These are phyloP conservation scores for Aramus guarauna DNA, from an alignment of 2,113 vertebrate species.

Conservation along the genomic window DNA sequence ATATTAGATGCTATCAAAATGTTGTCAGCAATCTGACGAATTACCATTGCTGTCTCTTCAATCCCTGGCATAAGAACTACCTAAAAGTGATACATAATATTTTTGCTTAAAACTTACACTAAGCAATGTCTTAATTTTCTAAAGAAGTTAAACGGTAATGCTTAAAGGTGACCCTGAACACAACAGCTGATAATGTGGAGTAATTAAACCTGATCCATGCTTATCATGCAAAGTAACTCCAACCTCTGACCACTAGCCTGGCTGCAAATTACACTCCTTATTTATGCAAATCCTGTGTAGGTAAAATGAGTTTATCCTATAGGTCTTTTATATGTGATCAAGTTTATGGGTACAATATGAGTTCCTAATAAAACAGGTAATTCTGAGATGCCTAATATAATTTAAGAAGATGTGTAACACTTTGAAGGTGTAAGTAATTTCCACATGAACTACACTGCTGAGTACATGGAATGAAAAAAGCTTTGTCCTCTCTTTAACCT, in stretches of 20 bases:
- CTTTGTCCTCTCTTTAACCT: neutral
- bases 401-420: neutral
- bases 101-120: neutral
- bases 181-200: neutral
- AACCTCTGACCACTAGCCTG: neutral
- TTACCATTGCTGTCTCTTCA: slow-evolving; percentile 77
- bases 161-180: neutral
- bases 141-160: neutral
- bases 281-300: neutral
- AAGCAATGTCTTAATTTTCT: neutral
- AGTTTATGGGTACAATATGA: neutral
- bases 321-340: neutral
- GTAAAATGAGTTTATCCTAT: neutral
- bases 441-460: neutral
- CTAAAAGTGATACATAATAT: slow-evolving; percentile 65
- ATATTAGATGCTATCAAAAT: slow-evolving; percentile 75
- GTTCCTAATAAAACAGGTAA: neutral
- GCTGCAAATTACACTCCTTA: neutral
- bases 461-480: neutral
- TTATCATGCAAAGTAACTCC: neutral
- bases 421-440: neutral
- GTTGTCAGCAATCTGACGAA: slow-evolving; percentile 84
- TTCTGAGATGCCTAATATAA: neutral
- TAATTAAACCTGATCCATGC: neutral
- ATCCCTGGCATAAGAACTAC: slow-evolving; percentile 79